Conservation (phyloP, 2,797 vertebrate genomes). For the Gobio occitaniae region DNA sequence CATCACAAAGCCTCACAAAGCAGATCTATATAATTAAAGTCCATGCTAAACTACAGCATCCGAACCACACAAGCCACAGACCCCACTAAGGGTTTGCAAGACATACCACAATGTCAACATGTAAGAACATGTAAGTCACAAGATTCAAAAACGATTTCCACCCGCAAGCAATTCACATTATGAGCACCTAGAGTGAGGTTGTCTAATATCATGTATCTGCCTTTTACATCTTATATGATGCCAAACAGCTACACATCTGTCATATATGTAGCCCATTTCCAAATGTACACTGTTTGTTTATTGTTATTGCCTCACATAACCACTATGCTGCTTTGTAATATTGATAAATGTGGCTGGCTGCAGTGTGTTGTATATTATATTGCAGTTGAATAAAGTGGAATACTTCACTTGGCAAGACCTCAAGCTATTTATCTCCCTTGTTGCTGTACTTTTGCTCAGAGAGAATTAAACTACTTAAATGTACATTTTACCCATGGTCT, state of each 20-base stretch:
- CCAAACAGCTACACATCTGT: slow-evolving; percentile 13
- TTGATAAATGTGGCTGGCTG: slow-evolving; percentile 25
- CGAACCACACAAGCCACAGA: slow-evolving; percentile 34
- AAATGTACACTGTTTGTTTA: slow-evolving; percentile 29
- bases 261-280: slow-evolving; percentile 14
- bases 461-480: not conserved
- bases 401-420: slow-evolving; percentile 20
- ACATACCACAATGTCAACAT: slow-evolving; percentile 17
- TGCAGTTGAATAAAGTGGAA: slow-evolving; percentile 7
- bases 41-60: not conserved
- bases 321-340: slow-evolving; percentile 22
- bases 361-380: slow-evolving; percentile 1
- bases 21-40: slow-evolving; percentile 15
- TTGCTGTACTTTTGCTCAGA: slow-evolving; percentile 11
- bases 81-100: slow-evolving; percentile 55
- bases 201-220: slow-evolving; percentile 18
- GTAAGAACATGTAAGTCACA: not conserved
- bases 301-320: slow-evolving; percentile 32
- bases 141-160: slow-evolving; percentile 30
- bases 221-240: slow-evolving; percentile 23
- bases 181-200: not conserved
- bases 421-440: slow-evolving; percentile 16
- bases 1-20: slow-evolving; percentile 5
- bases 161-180: not conserved
- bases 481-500: not conserved